Conservation (phyloP, 2,113 vertebrate genomes). For the Noctilio leporinus region DNA sequence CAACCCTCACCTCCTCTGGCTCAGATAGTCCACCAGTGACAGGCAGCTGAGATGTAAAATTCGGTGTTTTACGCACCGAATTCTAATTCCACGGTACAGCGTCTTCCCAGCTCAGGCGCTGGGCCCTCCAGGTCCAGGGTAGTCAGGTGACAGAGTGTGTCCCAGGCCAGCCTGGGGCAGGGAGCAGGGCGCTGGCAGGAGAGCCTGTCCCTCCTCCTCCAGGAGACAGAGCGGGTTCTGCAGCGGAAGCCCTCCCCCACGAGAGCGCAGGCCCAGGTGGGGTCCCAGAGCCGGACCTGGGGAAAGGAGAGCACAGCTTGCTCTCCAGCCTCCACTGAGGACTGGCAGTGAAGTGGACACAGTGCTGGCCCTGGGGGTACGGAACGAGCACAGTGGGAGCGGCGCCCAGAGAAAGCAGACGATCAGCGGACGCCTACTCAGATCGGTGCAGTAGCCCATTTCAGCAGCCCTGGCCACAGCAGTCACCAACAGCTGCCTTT, state of each 20-base stretch:
- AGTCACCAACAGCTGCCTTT: background rate
- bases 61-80: conserved; percentile 14
- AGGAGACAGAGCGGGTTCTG: background rate
- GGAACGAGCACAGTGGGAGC: background rate
- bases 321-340: background rate
- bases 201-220: background rate
- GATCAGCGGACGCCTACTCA: background rate
- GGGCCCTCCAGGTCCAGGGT: background rate
- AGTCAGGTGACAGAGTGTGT: background rate
- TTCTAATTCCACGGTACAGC: conserved; percentile 22
- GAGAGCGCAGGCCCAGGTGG: background rate
- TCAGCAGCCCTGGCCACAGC: background rate
- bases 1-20: conserved; percentile 22
- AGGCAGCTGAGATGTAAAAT: conserved; percentile 58
- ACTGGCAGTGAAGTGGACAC: accelerated
- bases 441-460: background rate
- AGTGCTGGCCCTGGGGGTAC: background rate
- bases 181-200: accelerated
- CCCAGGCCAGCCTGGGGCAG: background rate
- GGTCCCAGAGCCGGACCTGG: background rate
- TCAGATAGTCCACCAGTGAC: conserved; percentile 60
- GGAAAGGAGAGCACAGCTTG: accelerated
- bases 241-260: background rate
- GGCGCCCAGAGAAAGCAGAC: background rate
- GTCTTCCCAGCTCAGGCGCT: background rate